These are phyloP conservation scores for Mythimna pallens DNA, from an alignment of 2,888 invertebrate species.

Conservation along the genomic window DNA sequence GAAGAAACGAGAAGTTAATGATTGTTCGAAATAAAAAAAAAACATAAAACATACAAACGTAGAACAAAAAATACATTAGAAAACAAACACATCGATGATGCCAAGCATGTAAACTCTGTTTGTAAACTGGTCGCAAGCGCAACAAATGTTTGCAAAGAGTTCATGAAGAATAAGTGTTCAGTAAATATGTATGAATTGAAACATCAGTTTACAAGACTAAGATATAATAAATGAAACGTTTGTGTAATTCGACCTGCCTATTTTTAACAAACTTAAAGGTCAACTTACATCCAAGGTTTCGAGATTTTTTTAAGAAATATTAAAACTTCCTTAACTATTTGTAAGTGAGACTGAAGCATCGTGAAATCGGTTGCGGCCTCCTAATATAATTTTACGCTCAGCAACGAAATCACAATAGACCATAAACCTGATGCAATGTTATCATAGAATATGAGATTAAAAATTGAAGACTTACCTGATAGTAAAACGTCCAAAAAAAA, in stretches of 20 bases:
- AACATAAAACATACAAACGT: constrained; percentile 14
- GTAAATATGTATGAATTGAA: constrained; percentile 14
- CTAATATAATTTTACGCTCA: constrained; percentile 64
- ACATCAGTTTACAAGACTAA: not conserved
- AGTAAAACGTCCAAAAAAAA: constrained; percentile 68
- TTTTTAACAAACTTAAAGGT: constrained; percentile 45
- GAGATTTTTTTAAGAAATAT: constrained; percentile 44
- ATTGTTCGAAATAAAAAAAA: constrained; percentile 37
- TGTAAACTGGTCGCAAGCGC: constrained; percentile 22
- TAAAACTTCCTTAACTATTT: constrained; percentile 45
- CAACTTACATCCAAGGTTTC: constrained; percentile 44
- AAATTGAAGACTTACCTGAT: constrained; percentile 73
- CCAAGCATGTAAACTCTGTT: constrained; percentile 37
- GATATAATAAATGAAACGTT: not conserved
- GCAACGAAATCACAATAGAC: constrained; percentile 76
- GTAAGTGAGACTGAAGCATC: constrained; percentile 43
- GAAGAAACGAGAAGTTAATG: constrained; percentile 55
- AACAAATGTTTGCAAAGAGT: constrained; percentile 25
- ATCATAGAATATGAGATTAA: constrained; percentile 40
- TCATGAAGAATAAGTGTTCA: constrained; percentile 8
- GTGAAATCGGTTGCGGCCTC: constrained; percentile 51
- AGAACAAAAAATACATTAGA: constrained; percentile 33
- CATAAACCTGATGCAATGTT: constrained; percentile 73
- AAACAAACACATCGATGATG: constrained; percentile 44
- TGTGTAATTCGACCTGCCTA: constrained; percentile 2